Base-by-base conservation (phyloP, 2,888 invertebrate genomes). In the Spodoptera picta region DNA sequence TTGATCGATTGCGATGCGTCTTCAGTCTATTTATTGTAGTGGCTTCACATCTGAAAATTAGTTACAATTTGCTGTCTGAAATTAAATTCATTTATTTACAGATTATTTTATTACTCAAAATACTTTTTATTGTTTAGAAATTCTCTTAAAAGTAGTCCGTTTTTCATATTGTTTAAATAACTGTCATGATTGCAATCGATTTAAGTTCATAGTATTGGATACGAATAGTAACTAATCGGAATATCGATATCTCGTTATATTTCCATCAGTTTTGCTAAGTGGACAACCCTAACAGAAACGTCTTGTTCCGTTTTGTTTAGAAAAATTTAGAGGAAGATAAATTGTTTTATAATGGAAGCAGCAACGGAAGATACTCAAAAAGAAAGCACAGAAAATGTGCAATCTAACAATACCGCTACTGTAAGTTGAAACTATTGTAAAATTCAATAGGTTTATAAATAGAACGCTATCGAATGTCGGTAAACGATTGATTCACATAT, bases 401-500 rank as follows among this genome's bases (percentile, higher is more conserved):
- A 80, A 71, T 75, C 85, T 44, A 85, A 84, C 71, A 85, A 83
- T 70, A 83, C 80, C 73, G 75, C 77, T 53, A 82, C 79, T 73
- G 92, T 92, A 82, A 89, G 92, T 87, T 60, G 67, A 49, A 46
- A 60, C 62, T 62, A 68, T 76, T 69, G 11, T 66, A 75, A 73
- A 78, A 70, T 69, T 51, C 63, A 73, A 72, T 69, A 46, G 81
- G 83, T 90, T 88, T 90, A 92, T 84, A 89, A 91, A 93, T 93
- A 93, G 93, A 91, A 83, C 67, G 82, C 86, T 87, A 91, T 93
- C 92, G 75, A 80, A 87, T 93, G 87, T 90, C 92, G 86, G 85
- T 81, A 73, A 83, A 80, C 60, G 69, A 78, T 77, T 81, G 78
- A 63, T 50, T 46, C 56, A 36, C 47, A 69, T 75, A 75, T 59